phyloP scores from a whole-genome alignment of 1,140 invertebrate genomes.

The Dendrolimus kikuchii region DNA sequence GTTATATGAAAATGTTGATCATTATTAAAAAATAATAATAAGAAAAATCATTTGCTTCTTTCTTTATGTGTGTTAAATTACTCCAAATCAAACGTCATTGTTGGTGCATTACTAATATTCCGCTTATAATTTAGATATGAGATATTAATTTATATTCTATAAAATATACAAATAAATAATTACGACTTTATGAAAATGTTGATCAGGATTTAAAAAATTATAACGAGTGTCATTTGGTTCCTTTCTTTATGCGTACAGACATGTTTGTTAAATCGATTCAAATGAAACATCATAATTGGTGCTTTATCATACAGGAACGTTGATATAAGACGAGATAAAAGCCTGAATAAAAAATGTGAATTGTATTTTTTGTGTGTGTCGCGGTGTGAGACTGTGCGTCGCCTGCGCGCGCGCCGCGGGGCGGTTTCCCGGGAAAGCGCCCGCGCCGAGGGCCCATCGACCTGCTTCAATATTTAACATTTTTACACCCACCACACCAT shows the following conservation, averaged over 20 bases:
- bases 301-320: conserved; percentile 57
- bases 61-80: no score
- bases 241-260: conserved; percentile 30
- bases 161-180: no score
- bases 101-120: no score
- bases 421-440: conserved; percentile 55
- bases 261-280: conserved; percentile 52
- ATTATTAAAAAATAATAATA: no score
- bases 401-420: conserved; percentile 58
- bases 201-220: no score
- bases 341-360: conserved; percentile 47
- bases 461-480: conserved; percentile 58
- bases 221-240: no score
- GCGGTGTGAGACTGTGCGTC: conserved; percentile 60
- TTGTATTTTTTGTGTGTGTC: conserved; percentile 49
- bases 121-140: no score
- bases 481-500: conserved; percentile 56
- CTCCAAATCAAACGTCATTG: no score
- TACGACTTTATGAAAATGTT: no score
- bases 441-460: conserved; percentile 28
- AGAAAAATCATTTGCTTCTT: no score
- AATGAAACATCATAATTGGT: conserved; percentile 70
- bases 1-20: no score
- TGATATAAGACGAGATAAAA: conserved; percentile 61
- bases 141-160: no score